Conservation (phyloP, 1,140 invertebrate genomes). For the Galendromus occidentalis region DNA sequence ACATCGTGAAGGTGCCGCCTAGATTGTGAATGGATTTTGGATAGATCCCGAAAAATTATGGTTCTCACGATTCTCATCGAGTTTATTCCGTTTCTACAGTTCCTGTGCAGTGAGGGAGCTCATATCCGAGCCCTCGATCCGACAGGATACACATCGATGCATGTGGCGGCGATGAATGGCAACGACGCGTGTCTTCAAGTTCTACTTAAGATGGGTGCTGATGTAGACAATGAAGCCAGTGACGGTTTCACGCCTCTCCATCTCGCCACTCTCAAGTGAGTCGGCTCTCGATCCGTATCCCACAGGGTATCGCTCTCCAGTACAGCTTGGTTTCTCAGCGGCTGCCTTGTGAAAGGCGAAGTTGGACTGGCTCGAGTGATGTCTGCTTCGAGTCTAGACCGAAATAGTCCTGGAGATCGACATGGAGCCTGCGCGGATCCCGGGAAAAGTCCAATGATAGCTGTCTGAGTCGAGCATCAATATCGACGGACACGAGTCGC, state of each 20-base stretch:
- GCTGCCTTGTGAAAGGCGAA: no score
- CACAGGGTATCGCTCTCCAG: no score
- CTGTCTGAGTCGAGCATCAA: no score
- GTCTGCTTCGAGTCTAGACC: no score
- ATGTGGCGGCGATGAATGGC: slow-evolving; percentile 28
- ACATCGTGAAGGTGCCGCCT: slow-evolving; percentile 29
- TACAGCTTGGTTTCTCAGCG: no score
- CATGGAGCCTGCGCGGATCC: no score
- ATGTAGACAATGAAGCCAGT: slow-evolving; percentile 23
- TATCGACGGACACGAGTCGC: no score
- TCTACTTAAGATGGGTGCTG: slow-evolving; percentile 26
- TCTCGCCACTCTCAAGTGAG: slow-evolving; percentile 28
- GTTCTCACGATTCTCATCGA: not conserved
- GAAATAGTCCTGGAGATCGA: no score
- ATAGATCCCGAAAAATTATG: not conserved
- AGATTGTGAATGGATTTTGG: no score
- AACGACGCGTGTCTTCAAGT: slow-evolving; percentile 27
- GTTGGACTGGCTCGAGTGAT: no score
- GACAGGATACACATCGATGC: slow-evolving; percentile 27
- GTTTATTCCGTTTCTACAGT: slow-evolving; percentile 10
- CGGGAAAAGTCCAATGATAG: no score
- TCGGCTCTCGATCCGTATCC: no score
- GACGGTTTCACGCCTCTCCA: slow-evolving; percentile 28
- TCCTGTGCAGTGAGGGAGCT: slow-evolving; percentile 17
- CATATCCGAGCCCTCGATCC: slow-evolving; percentile 20